Evolutionary conservation across 1,140 invertebrate genomes (phyloP), one percentile per base, ranked within the genome.

Genomic region (Meteorus sp.): DNA sequence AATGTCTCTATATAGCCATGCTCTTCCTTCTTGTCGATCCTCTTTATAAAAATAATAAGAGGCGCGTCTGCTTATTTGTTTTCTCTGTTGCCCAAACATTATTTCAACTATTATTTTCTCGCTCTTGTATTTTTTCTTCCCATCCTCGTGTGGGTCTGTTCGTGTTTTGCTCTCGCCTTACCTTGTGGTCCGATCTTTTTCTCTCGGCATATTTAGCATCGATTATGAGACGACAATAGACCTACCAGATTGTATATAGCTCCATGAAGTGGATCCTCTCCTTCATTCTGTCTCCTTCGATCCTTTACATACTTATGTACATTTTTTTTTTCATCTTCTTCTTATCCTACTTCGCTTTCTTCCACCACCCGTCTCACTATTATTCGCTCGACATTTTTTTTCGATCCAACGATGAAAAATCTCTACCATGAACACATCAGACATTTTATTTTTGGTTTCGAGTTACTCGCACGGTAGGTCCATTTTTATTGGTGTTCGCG

Each of bases 171-270:
- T n/a, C 43, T 47, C 13, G 44, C 33, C 39, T 59, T 59, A 55
- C 15, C 52, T 25, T 29, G 43, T n/a, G 53, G 39, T 53, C 45
- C 27, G 39, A 60, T 61, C 33, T 58, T 55, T n/a, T n/a, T n/a
- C n/a, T n/a, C 55, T 60, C 35, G 37, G 48, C 56, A 68, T 71
- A 72, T 71, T 72, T 71, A 72, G 67, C 67, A 70, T 72, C 70
- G 70, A 72, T 74, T 72, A 72, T 70, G 62, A 74, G 64, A 67
- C 65, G 65, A 70, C 70, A 70, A 74, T 74, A 74, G 72, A 71
- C 67, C 69, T 66, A 70, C 67, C 63, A 65, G 70, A 64, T 67
- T 68, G n/a, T n/a, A n/a, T n/a, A n/a, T n/a, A n/a, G n/a, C n/a
- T n/a, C n/a, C n/a, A n/a, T 61, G 59, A 52, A 19, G 51, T 57